Evolutionary conservation across 2,113 vertebrate genomes (phyloP).

Genomic region (Poeciliopsis turrubarensis): DNA sequence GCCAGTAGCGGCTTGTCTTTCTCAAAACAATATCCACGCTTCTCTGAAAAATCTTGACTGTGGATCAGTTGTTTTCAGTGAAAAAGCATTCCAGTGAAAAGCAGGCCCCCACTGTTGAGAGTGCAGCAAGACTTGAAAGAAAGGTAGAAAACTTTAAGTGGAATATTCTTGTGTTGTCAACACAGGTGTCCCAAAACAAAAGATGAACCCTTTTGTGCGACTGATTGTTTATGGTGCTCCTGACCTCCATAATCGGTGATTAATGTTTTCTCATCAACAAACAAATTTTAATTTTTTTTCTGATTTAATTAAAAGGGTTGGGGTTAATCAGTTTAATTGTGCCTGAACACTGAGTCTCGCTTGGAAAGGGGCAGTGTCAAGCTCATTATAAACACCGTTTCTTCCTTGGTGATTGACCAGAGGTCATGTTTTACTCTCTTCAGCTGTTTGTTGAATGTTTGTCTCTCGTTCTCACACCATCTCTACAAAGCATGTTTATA

Average conservation of each 20-base stretch:
- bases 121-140: neutral
- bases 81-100: neutral
- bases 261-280: neutral
- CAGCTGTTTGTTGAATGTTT: conserved; percentile 26
- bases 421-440: conserved; percentile 33
- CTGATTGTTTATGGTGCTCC: neutral
- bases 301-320: conserved; percentile 5
- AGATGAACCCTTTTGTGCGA: neutral
- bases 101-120: neutral
- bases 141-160: neutral
- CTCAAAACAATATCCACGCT: neutral
- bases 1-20: neutral
- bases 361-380: conserved; percentile 6
- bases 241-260: neutral
- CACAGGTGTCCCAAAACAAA: neutral
- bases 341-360: neutral
- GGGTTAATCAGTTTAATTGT: conserved; percentile 18
- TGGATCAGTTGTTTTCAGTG: neutral
- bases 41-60: neutral
- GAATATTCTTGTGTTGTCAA: neutral
- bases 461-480: conserved; percentile 36
- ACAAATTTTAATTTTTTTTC: neutral
- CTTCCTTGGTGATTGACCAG: conserved; percentile 22
- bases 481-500: neutral
- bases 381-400: conserved; percentile 35